Percentiles rank a stretch among this genome's conserved stretches.
Evolutionary conservation across 2,113 vertebrate genomes (phyloP).

Genomic region (Machaerirhynchus nigripectus): DNA sequence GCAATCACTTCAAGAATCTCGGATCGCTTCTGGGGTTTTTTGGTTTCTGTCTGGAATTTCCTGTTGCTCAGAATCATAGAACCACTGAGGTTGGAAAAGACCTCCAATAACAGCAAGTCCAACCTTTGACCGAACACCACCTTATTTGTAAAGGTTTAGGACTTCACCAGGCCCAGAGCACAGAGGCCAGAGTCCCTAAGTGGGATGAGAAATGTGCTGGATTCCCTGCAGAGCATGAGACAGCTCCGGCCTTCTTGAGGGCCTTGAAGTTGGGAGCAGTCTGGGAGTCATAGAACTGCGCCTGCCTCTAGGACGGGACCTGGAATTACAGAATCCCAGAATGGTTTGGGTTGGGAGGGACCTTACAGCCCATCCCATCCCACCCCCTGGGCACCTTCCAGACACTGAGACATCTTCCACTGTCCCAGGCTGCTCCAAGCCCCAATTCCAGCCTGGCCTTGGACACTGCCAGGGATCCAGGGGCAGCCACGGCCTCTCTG

Average conservation of each 20-base stretch:
- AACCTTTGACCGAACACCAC: background rate
- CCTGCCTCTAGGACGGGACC: background rate
- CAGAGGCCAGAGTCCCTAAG: background rate
- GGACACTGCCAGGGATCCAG: background rate
- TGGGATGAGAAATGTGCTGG: background rate
- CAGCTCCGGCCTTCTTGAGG: background rate
- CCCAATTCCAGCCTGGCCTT: background rate
- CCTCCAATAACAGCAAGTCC: no score
- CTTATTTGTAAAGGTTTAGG: background rate
- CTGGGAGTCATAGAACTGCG: fast-evolving
- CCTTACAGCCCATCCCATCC: fast-evolving
- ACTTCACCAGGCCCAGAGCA: background rate
- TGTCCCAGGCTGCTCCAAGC: background rate
- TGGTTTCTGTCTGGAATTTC: background rate
- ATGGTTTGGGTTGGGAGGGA: background rate
- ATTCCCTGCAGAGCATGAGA: background rate
- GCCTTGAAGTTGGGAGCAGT: background rate
- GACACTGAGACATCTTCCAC: background rate
- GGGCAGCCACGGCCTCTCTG: background rate
- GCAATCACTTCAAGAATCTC: no score
- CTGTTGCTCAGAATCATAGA: background rate
- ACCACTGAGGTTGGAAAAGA: background rate
- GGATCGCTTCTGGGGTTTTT: fast-evolving
- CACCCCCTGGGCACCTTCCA: background rate
- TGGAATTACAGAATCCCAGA: background rate